A percentile compares a stretch with the other conserved stretches of the same genome.
Conservation (phyloP, 2,113 vertebrate genomes). For the Tragelaphus scriptus region DNA sequence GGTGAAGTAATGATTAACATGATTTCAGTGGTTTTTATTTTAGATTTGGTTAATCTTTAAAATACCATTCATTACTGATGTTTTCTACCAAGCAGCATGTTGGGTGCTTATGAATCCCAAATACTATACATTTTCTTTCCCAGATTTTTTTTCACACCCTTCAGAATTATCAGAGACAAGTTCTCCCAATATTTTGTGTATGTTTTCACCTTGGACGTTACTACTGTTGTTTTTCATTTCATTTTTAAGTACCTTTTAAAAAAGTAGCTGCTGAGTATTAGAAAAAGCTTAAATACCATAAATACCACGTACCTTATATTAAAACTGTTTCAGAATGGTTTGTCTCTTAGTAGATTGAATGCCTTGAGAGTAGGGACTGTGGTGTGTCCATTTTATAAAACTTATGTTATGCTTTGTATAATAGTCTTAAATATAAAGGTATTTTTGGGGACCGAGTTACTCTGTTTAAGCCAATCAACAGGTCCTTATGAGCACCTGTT, state of each 20-base stretch:
- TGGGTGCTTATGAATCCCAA: not conserved
- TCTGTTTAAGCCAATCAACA: not conserved
- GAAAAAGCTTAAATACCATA: not conserved
- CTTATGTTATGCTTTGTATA: not conserved
- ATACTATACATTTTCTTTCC: not conserved
- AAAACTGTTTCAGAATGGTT: constrained; percentile 9
- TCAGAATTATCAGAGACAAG: not conserved
- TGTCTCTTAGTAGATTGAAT: constrained; percentile 9
- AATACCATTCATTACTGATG: not conserved
- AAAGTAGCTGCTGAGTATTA: not conserved
- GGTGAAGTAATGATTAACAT: constrained; percentile 20
- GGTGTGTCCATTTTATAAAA: constrained; percentile 1
- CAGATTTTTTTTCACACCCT: not conserved
- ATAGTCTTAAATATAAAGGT: constrained; percentile 5
- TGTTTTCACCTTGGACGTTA: constrained; percentile 12
- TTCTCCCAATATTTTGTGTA: not conserved
- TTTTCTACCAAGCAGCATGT: not conserved
- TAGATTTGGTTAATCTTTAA: not conserved
- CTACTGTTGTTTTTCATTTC: not conserved
- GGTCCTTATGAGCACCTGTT: not conserved
- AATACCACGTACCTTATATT: not conserved
- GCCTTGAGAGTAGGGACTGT: not conserved
- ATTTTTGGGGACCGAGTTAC: not conserved
- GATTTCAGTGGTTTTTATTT: constrained; percentile 37
- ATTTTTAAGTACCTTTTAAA: constrained; percentile 4